Percentiles rank a stretch among this genome's conserved stretches.
Evolutionary conservation across 2,888 invertebrate genomes (phyloP).

Genomic region (Habroteleia sp.): DNA sequence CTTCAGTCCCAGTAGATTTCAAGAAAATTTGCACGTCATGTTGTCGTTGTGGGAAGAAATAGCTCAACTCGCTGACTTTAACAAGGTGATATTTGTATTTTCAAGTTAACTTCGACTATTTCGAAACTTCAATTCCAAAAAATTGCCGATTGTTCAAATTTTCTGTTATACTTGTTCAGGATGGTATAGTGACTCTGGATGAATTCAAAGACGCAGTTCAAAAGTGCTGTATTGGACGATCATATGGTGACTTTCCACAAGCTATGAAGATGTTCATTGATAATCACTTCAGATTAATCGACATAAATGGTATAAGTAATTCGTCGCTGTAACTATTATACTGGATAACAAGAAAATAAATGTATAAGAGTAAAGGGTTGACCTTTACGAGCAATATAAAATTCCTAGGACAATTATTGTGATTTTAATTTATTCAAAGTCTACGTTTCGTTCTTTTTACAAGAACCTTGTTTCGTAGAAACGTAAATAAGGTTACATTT

Average conservation of each 20-base stretch:
- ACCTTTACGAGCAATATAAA: no score
- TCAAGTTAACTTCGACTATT: no score
- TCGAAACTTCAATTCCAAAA: no score
- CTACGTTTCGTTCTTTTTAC: no score
- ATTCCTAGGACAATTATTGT: no score
- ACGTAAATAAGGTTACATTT: no score
- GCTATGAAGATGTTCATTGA: slow-evolving; percentile 94
- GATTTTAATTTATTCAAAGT: no score
- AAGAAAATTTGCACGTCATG: slow-evolving; percentile 92
- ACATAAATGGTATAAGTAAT: slow-evolving; percentile 88
- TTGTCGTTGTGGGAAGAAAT: slow-evolving; percentile 92
- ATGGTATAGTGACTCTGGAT: slow-evolving; percentile 89
- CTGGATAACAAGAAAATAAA: no score
- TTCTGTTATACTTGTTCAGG: slow-evolving; percentile 82
- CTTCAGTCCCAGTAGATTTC: slow-evolving; percentile 86
- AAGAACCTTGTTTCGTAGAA: no score
- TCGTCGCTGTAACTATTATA: no score
- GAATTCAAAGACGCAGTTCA: slow-evolving; percentile 92
- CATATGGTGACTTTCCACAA: slow-evolving; percentile 90
- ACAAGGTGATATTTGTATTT: slow-evolving; percentile 87
- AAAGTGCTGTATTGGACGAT: slow-evolving; percentile 89
- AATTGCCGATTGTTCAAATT: no score
- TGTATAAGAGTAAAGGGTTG: no score
- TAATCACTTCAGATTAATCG: slow-evolving; percentile 90
- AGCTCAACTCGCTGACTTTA: slow-evolving; percentile 91